These are phyloP conservation scores for human (Homo sapiens) DNA, from an alignment of 2,113 vertebrate genomes.

Conservation along the genomic window DNA sequence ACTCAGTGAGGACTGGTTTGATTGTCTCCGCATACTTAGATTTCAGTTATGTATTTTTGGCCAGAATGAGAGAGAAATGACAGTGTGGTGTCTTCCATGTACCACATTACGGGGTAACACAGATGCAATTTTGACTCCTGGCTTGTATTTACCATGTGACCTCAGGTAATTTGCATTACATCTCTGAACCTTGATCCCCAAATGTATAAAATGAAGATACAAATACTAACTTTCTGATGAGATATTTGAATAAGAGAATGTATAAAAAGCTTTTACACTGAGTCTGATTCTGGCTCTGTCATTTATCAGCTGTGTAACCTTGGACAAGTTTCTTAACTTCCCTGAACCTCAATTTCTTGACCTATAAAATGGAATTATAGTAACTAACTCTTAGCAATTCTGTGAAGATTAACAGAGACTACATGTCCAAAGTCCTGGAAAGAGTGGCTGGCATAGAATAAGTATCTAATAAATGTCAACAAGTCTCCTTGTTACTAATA, in stretches of 20 bases:
- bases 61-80: not conserved
- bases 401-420: not conserved
- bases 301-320: not conserved
- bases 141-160: not conserved
- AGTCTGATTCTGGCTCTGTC: not conserved
- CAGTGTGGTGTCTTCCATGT: rapidly evolving
- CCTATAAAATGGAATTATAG: not conserved
- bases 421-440: not conserved
- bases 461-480: not conserved
- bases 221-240: not conserved
- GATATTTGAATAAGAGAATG: not conserved
- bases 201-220: not conserved
- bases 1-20: not conserved
- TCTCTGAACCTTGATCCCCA: not conserved
- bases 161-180: not conserved
- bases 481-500: not conserved
- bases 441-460: not conserved
- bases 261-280: not conserved
- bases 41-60: not conserved
- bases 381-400: not conserved
- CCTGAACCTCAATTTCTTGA: not conserved
- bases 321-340: not conserved
- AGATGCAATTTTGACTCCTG: not conserved
- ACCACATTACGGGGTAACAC: not conserved
- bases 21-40: not conserved